A percentile compares a stretch with the other conserved stretches of the same genome.
Conservation (phyloP, 2,888 invertebrate genomes). For the Stenolophus ochropezus region DNA sequence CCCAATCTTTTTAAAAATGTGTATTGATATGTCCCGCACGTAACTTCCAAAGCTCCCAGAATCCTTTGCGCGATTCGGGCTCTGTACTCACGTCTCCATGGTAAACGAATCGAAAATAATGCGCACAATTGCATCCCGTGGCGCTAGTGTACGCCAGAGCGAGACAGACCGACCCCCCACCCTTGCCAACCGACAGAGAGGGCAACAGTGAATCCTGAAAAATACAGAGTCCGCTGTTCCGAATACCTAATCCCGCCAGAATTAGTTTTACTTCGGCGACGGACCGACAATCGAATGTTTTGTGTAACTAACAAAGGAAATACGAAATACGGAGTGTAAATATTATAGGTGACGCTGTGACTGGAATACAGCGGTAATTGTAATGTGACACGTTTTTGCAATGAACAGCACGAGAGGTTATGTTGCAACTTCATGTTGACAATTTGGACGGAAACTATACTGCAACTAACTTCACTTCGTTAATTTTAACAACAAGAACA, state of each 20-base stretch:
- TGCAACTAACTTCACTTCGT: too few species aligned
- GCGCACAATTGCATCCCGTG: slow-evolving; percentile 65
- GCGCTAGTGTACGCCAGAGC: slow-evolving; percentile 50
- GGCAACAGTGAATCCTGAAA: slow-evolving; percentile 58
- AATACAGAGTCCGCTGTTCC: slow-evolving; percentile 45
- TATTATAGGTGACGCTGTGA: slow-evolving; percentile 36
- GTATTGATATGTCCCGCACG: slow-evolving; percentile 6
- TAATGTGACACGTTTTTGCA: slow-evolving; percentile 33
- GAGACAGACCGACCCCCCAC: not conserved
- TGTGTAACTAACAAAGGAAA: slow-evolving; percentile 46
- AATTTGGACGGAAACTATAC: too few species aligned
- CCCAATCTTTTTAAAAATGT: not conserved
- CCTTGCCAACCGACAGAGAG: slow-evolving; percentile 28
- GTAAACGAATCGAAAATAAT: slow-evolving; percentile 67
- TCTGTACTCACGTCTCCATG: slow-evolving; percentile 63
- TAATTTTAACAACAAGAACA: too few species aligned
- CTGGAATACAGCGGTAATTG: slow-evolving; percentile 25
- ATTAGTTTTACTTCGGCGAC: slow-evolving; percentile 52
- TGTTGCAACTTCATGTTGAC: too few species aligned
- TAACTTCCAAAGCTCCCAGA: slow-evolving; percentile 23
- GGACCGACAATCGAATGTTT: slow-evolving; percentile 50
- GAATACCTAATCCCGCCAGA: slow-evolving; percentile 55
- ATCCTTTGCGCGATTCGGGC: slow-evolving; percentile 45
- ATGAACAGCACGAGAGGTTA: not conserved
- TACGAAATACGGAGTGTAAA: slow-evolving; percentile 49